Percentiles rank a stretch among this genome's conserved stretches.
Evolutionary conservation across 2,888 invertebrate genomes (phyloP).

Genomic region (Adineta ricciae): DNA sequence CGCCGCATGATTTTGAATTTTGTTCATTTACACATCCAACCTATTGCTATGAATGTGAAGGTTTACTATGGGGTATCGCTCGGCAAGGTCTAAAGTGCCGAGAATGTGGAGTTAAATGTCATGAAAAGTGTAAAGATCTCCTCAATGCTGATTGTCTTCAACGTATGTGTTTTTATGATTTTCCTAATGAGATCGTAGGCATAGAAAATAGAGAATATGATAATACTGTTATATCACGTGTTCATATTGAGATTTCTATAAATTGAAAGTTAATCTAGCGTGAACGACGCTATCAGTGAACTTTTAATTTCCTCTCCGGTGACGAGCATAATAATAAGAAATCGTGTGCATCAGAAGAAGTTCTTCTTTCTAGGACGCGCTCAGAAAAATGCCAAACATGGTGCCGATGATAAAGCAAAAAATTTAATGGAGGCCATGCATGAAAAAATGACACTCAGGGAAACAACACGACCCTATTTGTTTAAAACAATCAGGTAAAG

Average conservation of each 20-base stretch:
- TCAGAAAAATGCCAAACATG: conserved; percentile 98
- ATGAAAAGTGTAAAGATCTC: conserved; percentile 98
- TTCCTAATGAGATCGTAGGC: too few species aligned
- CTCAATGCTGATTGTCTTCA: conserved; percentile 97
- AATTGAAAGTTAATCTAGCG: neutral
- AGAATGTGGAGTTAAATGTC: conserved; percentile 97
- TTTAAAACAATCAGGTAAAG: conserved; percentile 75
- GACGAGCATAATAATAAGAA: too few species aligned
- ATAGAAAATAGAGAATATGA: too few species aligned
- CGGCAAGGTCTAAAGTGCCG: conserved; percentile 93
- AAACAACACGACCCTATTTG: conserved; percentile 93
- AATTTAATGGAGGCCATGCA: conserved; percentile 98
- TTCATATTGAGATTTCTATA: neutral
- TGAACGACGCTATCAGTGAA: neutral
- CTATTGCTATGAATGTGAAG: conserved; percentile 98
- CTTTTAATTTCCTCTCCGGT: too few species aligned
- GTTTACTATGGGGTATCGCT: conserved; percentile 94
- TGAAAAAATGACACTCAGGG: conserved; percentile 96
- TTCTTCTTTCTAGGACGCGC: conserved; percentile 69
- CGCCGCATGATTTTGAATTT: conserved; percentile 94
- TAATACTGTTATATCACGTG: neutral
- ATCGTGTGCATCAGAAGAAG: too few species aligned
- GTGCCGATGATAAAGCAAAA: conserved; percentile 96
- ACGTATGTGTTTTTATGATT: conserved; percentile 65
- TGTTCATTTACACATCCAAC: conserved; percentile 99